These are phyloP conservation scores for Dicyrtomina minuta DNA, from an alignment of 2,888 invertebrate species.

Conservation along the genomic window DNA sequence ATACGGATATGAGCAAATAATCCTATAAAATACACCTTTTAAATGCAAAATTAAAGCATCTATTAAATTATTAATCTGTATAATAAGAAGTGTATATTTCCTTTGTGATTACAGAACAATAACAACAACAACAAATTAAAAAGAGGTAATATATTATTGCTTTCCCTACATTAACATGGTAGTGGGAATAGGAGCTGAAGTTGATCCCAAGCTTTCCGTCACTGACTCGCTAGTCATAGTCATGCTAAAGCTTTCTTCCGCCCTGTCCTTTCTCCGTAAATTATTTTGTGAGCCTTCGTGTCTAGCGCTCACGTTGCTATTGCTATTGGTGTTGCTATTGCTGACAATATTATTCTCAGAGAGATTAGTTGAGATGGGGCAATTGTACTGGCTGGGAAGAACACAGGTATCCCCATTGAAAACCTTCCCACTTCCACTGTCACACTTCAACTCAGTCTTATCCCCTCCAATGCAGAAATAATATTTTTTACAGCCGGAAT, in stretches of 20 bases:
- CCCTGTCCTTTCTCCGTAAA: not conserved
- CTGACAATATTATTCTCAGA: conserved; percentile 1
- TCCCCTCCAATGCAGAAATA: conserved; percentile 49
- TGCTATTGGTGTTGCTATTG: conserved; percentile 1
- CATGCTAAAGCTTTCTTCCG: not conserved
- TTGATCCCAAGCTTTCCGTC: not conserved
- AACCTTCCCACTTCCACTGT: conserved; percentile 38
- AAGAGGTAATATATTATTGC: too few relatives aligned
- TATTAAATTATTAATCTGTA: too few relatives aligned
- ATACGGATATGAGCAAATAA: too few relatives aligned
- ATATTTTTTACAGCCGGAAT: conserved; percentile 45
- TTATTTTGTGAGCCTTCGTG: not conserved
- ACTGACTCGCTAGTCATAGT: not conserved
- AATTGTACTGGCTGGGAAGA: conserved; percentile 41
- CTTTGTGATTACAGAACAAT: too few relatives aligned
- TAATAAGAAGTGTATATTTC: too few relatives aligned
- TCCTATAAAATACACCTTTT: too few relatives aligned
- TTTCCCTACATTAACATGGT: too few relatives aligned
- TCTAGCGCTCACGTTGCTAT: too few relatives aligned
- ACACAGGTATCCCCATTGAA: conserved; percentile 53
- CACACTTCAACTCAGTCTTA: conserved; percentile 49
- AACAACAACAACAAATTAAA: too few relatives aligned
- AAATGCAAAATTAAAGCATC: too few relatives aligned
- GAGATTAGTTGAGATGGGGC: conserved; percentile 3
- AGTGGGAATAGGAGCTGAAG: not conserved